Evolutionary conservation across 2,797 vertebrate species (phyloP), one percentile per base, ranked within the genome.

Genomic region (Pachyuromys duprasi): DNA sequence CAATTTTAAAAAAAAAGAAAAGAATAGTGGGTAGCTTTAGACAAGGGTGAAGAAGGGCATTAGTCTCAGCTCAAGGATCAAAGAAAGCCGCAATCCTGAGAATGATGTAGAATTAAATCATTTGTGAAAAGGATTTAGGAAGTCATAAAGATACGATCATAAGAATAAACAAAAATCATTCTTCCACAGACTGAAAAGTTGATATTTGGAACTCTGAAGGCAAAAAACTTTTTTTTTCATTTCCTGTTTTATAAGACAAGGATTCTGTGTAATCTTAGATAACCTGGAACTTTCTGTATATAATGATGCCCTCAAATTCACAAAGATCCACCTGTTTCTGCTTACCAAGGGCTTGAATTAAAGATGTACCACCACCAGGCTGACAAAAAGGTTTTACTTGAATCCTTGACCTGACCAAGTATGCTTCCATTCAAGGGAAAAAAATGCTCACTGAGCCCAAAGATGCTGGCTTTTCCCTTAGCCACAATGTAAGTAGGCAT

Each of bases 401-500:
- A 75, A 42, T 28, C 5, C 22, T 75, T 75, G 72, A 72, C 55
- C 67, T 42, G 62, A 76, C 18, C n/a, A 39, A 74, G 70, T 62
- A 33, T 87, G 90, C 33, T 89, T 89, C 62, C 33, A 65, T 76
- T 65, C 67, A 81, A 69, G 63, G 57, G 3, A 88, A 81, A 86
- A 20, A 53, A n/a, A 53, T 49, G 28, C 79, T 79, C 76, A 55
- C 45, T 28, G 39, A 91, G 72, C 18, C 53, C 76, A 69, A 33
- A 57, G 31, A 90, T 72, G 49, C 87, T 55, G 49, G 13, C 3
- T 96, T 88, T 82, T 24, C 97, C 72, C 70, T 93, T 80, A 91
- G 65, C 93, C 80, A 79, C 12, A 3, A 3, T 63, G 81, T 78
- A 94, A 84, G 17, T 26, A 89, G 84, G 72, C 93, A 45, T 74